phyloP scores from a whole-genome alignment of 2,797 vertebrate species.

The Bovichtus variegatus region DNA sequence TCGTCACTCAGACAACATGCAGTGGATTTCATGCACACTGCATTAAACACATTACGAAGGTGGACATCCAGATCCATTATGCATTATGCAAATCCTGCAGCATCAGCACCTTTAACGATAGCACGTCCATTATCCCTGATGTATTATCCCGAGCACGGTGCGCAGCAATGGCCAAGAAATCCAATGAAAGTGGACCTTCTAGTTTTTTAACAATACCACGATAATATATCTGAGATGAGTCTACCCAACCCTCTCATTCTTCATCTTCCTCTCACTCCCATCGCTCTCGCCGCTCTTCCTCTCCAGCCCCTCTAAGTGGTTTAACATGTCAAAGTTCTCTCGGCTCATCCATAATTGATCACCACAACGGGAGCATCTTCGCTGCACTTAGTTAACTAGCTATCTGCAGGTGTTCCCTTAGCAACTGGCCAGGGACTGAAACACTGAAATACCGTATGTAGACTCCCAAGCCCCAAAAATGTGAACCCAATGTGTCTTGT shows the following conservation, averaged over 20 bases:
- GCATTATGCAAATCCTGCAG: conserved; percentile 49
- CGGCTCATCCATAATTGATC: conserved; percentile 87
- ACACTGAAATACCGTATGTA: conserved; percentile 57
- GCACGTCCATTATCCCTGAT: conserved; percentile 45
- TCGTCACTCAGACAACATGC: not conserved
- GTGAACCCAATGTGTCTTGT: conserved; percentile 71
- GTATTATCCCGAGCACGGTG: conserved; percentile 22
- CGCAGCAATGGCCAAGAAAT: conserved; percentile 11
- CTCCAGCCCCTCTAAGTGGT: conserved; percentile 84
- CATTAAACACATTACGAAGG: conserved; percentile 22
- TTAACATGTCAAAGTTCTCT: conserved; percentile 88
- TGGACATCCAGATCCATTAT: conserved; percentile 50
- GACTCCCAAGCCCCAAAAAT: conserved; percentile 67
- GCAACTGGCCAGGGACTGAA: conserved; percentile 77
- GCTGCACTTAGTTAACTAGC: conserved; percentile 87
- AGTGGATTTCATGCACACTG: not conserved
- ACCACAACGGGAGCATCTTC: conserved; percentile 78
- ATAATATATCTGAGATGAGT: conserved; percentile 58
- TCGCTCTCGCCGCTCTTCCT: conserved; percentile 68
- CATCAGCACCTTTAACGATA: conserved; percentile 36
- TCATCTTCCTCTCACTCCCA: conserved; percentile 57
- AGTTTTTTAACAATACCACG: conserved; percentile 54
- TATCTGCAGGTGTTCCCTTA: conserved; percentile 84
- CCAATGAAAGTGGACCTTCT: conserved; percentile 33
- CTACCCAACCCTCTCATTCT: conserved; percentile 35